Percentiles rank a stretch among this genome's conserved stretches.
Evolutionary conservation across 1,140 invertebrate species (phyloP).

Genomic region (Hylyphantes graminicola): DNA sequence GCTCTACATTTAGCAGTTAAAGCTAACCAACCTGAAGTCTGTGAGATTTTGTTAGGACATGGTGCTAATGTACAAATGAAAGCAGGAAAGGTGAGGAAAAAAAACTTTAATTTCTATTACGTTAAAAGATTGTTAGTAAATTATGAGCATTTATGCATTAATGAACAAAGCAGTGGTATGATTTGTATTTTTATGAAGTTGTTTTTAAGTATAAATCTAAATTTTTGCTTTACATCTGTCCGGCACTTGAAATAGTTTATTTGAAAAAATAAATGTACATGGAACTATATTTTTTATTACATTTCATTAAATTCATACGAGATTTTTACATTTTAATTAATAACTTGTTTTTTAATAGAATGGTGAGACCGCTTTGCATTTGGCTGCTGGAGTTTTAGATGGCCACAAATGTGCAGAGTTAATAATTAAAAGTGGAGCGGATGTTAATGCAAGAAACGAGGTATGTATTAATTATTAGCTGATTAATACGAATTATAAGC

Average conservation of each 20-base stretch:
- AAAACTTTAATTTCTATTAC: too few relatives aligned
- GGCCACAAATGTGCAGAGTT: constrained; percentile 97
- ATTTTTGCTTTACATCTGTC: neutral
- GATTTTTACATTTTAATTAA: neutral
- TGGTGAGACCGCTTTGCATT: constrained; percentile 93
- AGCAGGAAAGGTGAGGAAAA: constrained; percentile 71
- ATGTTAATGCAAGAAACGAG: constrained; percentile 80
- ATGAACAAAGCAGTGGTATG: too few relatives aligned
- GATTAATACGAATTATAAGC: too few relatives aligned
- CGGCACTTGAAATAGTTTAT: too few relatives aligned
- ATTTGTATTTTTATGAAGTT: neutral
- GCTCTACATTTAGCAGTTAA: constrained; percentile 98
- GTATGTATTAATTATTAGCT: constrained; percentile 34
- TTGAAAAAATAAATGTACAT: too few relatives aligned
- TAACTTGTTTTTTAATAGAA: constrained; percentile 68
- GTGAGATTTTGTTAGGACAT: constrained; percentile 96
- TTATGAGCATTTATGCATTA: too few relatives aligned
- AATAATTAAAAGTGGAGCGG: constrained; percentile 96
- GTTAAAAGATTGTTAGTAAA: too few relatives aligned
- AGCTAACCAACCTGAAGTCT: constrained; percentile 92
- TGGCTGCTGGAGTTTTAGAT: constrained; percentile 90
- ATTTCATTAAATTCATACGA: too few relatives aligned
- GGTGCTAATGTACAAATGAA: constrained; percentile 96
- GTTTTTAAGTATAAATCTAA: neutral
- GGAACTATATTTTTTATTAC: too few relatives aligned